phyloP scores from a whole-genome alignment of 1,140 invertebrate species.

The Copidosoma floridanum region DNA sequence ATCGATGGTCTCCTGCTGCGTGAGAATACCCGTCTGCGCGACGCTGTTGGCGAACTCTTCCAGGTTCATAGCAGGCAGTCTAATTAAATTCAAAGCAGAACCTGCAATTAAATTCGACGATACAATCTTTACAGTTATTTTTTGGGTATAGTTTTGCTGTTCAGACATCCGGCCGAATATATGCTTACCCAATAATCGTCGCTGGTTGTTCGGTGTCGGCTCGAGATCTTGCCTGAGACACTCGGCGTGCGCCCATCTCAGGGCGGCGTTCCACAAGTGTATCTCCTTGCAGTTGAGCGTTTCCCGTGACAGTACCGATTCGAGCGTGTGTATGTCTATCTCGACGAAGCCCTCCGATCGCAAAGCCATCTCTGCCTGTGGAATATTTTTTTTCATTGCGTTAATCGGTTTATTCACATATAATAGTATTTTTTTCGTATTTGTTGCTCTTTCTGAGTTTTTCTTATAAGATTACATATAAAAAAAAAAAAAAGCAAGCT shows the following conservation, averaged over 20 bases:
- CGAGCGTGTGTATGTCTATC: constrained; percentile 85
- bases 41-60: constrained; percentile 90
- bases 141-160: background rate
- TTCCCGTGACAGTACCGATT: constrained; percentile 83
- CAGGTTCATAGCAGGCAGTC: constrained; percentile 86
- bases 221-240: constrained; percentile 78
- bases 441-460: no score
- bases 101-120: constrained; percentile 60
- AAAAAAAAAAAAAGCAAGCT: no score
- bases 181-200: constrained; percentile 45
- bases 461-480: no score
- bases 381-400: no score
- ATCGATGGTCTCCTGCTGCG: constrained; percentile 86
- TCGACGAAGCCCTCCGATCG: constrained; percentile 91
- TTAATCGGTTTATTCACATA: no score
- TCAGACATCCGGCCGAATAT: background rate
- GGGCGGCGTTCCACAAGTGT: constrained; percentile 83
- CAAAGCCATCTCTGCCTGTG: constrained; percentile 88
- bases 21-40: constrained; percentile 83
- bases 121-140: constrained; percentile 56
- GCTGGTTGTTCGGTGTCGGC: constrained; percentile 64
- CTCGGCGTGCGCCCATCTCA: constrained; percentile 85
- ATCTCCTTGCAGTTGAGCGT: constrained; percentile 90
- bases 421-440: no score
- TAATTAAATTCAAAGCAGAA: constrained; percentile 77